These are phyloP conservation scores for Babylonia areolata DNA, from an alignment of 1,140 invertebrate genomes.

Conservation along the genomic window DNA sequence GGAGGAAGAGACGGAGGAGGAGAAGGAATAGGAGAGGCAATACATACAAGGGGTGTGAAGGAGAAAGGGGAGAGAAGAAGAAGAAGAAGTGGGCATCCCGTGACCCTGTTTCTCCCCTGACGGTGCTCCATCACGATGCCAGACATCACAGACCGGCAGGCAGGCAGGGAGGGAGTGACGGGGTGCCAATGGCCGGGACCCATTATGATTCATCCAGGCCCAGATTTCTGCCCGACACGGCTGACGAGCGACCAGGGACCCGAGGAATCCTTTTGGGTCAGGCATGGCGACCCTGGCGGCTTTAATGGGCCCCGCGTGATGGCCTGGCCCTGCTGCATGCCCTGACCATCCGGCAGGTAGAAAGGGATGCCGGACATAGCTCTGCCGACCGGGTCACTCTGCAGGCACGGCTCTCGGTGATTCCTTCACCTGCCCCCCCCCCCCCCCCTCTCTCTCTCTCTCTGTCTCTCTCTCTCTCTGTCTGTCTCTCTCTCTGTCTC, in stretches of 20 bases:
- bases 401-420: too few relatives aligned
- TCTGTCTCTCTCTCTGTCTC: not conserved
- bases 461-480: slow-evolving; percentile 1
- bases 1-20: not conserved
- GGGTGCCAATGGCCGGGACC: not conserved
- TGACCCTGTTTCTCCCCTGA: not conserved
- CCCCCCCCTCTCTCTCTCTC: slow-evolving; percentile 10
- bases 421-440: not conserved
- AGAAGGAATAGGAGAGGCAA: not conserved
- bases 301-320: not conserved
- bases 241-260: not conserved
- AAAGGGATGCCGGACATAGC: not conserved
- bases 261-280: not conserved
- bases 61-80: not conserved
- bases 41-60: not conserved
- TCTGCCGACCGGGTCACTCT: not conserved
- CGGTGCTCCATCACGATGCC: not conserved
- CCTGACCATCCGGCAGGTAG: not conserved
- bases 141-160: too few relatives aligned
- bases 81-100: not conserved
- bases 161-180: too few relatives aligned
- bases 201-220: not conserved
- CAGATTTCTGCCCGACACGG: not conserved
- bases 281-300: not conserved
- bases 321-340: not conserved